phyloP scores from a whole-genome alignment of 2,797 vertebrate species.

The Sarcophilus harrisii region DNA sequence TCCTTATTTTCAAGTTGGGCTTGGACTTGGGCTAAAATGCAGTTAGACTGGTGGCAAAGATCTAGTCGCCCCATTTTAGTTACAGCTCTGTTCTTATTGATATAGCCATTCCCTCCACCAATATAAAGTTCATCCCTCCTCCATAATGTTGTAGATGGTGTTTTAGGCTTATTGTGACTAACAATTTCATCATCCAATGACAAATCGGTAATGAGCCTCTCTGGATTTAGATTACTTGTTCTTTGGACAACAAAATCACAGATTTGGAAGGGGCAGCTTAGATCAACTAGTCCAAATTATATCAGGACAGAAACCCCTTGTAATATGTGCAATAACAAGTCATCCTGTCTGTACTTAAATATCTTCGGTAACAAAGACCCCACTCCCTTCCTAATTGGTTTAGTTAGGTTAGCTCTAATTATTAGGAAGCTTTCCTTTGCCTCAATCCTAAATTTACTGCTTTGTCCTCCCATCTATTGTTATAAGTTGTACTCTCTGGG shows the following conservation, averaged over 20 bases:
- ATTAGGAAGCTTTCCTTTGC: not conserved
- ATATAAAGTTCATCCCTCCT: not conserved
- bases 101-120: not conserved
- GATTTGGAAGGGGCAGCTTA: not conserved
- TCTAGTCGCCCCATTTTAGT: not conserved
- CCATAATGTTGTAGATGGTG: not conserved
- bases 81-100: not conserved
- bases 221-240: too few relatives aligned
- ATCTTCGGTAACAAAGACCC: not conserved
- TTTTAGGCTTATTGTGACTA: not conserved
- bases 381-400: not conserved
- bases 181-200: not conserved
- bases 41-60: not conserved
- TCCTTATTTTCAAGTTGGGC: not conserved
- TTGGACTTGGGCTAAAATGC: not conserved
- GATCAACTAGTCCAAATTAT: not conserved
- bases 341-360: not conserved
- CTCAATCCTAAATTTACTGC: not conserved
- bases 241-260: not conserved
- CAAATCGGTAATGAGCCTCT: not conserved
- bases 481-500: not conserved
- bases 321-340: not conserved
- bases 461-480: not conserved
- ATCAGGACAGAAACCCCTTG: not conserved
- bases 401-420: not conserved